A percentile compares a stretch with the other conserved stretches of the same genome.
Evolutionary conservation across 1,140 invertebrate species (phyloP).

Genomic region (Pogonus chalceus): DNA sequence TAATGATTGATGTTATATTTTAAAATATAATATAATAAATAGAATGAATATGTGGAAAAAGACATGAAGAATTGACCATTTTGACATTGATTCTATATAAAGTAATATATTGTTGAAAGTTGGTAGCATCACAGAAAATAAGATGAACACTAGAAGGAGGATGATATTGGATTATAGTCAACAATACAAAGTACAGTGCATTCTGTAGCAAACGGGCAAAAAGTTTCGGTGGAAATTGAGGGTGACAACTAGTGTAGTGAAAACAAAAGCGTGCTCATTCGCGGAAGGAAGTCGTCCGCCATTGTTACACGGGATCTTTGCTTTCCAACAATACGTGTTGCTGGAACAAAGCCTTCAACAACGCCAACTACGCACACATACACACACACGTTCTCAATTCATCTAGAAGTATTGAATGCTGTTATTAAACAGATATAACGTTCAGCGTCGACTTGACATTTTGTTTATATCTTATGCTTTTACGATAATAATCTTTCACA

Average conservation of each 20-base stretch:
- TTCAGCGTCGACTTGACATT: too few relatives aligned
- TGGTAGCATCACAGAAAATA: background rate
- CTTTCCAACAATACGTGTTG: slow-evolving; percentile 10
- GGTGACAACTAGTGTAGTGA: slow-evolving; percentile 1
- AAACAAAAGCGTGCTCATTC: slow-evolving; percentile 4
- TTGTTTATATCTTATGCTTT: too few relatives aligned
- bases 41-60: too few relatives aligned
- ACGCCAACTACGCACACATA: slow-evolving; percentile 13
- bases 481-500: too few relatives aligned
- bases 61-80: too few relatives aligned
- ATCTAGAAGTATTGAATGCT: too few relatives aligned
- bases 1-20: too few relatives aligned
- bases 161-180: background rate
- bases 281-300: slow-evolving; percentile 1
- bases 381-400: too few relatives aligned
- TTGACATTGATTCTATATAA: too few relatives aligned
- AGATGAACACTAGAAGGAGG: background rate
- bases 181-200: background rate
- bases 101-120: too few relatives aligned
- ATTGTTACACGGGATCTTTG: background rate
- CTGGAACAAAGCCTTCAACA: slow-evolving; percentile 16
- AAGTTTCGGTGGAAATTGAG: slow-evolving; percentile 9
- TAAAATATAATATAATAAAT: too few relatives aligned
- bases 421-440: too few relatives aligned
- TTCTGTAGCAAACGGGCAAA: background rate